Percentiles rank a stretch among this genome's conserved stretches.
Evolutionary conservation across 2,888 invertebrate species (phyloP).

Genomic region (Leptinotarsa peninsularis): DNA sequence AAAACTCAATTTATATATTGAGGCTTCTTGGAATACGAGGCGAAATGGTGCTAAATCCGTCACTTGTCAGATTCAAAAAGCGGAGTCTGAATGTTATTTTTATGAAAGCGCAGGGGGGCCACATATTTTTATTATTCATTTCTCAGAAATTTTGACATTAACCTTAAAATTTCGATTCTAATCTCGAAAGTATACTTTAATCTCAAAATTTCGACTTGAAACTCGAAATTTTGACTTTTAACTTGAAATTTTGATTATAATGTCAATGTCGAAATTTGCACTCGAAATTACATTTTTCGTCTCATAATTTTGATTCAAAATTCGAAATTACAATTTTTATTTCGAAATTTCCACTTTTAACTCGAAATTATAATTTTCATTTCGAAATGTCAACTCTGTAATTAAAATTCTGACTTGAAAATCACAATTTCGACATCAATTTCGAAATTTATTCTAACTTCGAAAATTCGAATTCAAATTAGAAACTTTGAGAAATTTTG

Average conservation of each 20-base stretch:
- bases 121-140: neutral
- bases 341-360: neutral
- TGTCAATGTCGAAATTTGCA: neutral
- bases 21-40: too few species aligned
- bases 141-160: neutral
- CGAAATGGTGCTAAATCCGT: too few species aligned
- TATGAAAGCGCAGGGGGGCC: neutral
- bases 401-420: too few species aligned
- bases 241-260: neutral
- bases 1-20: too few species aligned
- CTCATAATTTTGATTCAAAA: too few species aligned
- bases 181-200: neutral
- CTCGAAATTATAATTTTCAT: neutral
- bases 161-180: neutral
- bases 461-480: too few species aligned
- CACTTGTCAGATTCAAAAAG: too few species aligned
- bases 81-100: neutral
- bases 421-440: too few species aligned
- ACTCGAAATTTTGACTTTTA: neutral
- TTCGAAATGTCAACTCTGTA: neutral
- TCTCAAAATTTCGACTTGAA: neutral
- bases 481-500: too few species aligned
- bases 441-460: neutral
- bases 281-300: too few species aligned
- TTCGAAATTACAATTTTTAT: neutral